Evolutionary conservation across 2,888 invertebrate species (phyloP).

Genomic region (Trichacis sp.): DNA sequence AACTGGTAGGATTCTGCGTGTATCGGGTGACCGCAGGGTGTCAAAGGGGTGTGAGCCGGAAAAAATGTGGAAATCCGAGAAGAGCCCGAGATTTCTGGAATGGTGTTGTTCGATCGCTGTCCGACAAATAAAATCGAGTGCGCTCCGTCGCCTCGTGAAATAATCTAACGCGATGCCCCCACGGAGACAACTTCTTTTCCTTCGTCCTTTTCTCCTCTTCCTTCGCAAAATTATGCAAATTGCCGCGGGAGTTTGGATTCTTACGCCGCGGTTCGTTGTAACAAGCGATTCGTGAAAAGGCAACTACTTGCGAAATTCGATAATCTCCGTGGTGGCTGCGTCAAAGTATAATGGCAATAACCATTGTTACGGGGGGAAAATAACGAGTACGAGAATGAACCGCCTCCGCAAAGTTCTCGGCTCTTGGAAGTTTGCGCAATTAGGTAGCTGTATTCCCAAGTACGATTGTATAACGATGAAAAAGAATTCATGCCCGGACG

Average conservation of each 20-base stretch:
- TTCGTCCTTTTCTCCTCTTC: background rate
- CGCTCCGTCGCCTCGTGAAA: slow-evolving; percentile 12
- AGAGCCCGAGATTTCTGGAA: slow-evolving; percentile 10
- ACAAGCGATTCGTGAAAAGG: slow-evolving; percentile 8
- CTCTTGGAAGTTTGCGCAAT: background rate
- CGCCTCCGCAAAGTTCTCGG: background rate
- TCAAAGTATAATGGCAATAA: slow-evolving; percentile 6
- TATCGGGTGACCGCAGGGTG: slow-evolving; percentile 31
- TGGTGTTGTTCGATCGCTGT: slow-evolving; percentile 24
- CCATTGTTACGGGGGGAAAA: slow-evolving; percentile 4
- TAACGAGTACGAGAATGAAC: background rate
- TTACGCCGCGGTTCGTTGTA: slow-evolving; percentile 1
- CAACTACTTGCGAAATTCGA: slow-evolving; percentile 10
- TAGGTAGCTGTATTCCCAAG: background rate
- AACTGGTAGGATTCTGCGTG: too few species aligned
- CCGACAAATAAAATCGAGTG: slow-evolving; percentile 19
- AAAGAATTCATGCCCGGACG: background rate
- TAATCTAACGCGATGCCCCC: slow-evolving; percentile 11
- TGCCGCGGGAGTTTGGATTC: slow-evolving; percentile 1
- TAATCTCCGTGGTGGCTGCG: slow-evolving; percentile 6
- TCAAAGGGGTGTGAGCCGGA: slow-evolving; percentile 24
- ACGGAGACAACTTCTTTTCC: slow-evolving; percentile 13
- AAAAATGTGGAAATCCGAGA: slow-evolving; percentile 37
- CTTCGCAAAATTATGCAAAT: slow-evolving; percentile 10
- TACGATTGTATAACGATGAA: background rate